Evolutionary conservation across 2,888 invertebrate genomes (phyloP).

Genomic region (Cheilosia pagana): DNA sequence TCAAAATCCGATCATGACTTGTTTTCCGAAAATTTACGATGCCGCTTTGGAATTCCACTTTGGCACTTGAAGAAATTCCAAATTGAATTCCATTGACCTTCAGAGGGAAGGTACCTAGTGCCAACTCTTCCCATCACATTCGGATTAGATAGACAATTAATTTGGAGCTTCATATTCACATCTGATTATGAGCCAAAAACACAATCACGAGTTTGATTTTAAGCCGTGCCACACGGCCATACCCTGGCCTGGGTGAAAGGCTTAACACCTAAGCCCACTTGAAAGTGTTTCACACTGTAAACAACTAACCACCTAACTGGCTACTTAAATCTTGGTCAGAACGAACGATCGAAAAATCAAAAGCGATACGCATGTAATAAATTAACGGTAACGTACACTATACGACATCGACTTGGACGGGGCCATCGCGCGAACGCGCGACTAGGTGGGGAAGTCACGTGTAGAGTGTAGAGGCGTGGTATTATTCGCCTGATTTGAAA

Average conservation of each 20-base stretch:
- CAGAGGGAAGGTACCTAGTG: constrained; percentile 2
- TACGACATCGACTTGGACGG: neutral
- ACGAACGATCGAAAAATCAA: constrained; percentile 33
- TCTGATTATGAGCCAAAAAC: neutral
- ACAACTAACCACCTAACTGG: constrained; percentile 36
- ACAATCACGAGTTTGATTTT: constrained; percentile 18
- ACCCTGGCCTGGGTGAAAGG: constrained; percentile 25
- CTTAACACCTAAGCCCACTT: constrained; percentile 48
- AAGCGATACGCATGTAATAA: constrained; percentile 63
- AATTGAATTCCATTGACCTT: constrained; percentile 26
- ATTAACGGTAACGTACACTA: constrained; percentile 67
- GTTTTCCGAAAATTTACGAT: constrained; percentile 24
- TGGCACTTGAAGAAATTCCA: constrained; percentile 8
- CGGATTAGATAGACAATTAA: constrained; percentile 21
- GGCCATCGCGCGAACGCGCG: constrained; percentile 14
- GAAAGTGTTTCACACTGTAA: constrained; percentile 44
- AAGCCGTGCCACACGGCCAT: constrained; percentile 19
- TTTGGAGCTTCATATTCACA: neutral
- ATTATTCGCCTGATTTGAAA: constrained; percentile 72
- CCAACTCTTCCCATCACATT: constrained; percentile 15
- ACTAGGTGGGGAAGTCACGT: constrained; percentile 73
- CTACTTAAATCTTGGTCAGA: constrained; percentile 41
- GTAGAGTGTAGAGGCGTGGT: constrained; percentile 68
- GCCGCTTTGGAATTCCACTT: constrained; percentile 24
- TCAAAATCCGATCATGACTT: constrained; percentile 23